These are phyloP conservation scores for Smutsia temminckii DNA, from an alignment of 2,797 vertebrate species.

Conservation along the genomic window DNA sequence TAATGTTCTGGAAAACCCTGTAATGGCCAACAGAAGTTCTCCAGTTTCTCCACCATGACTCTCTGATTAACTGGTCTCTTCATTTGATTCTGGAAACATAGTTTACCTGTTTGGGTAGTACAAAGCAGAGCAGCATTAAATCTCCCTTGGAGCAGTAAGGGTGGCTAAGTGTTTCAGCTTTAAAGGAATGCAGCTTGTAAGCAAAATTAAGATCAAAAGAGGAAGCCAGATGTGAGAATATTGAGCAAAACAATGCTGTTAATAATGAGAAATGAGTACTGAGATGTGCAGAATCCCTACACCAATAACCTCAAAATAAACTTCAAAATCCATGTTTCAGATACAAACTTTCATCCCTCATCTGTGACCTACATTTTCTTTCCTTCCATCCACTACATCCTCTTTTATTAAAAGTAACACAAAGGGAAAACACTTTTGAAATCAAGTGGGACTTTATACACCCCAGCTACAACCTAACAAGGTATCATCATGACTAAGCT, in stretches of 20 bases:
- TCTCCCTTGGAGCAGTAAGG: not conserved
- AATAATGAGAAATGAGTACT: not conserved
- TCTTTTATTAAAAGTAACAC: constrained; percentile 66
- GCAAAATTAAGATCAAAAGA: constrained; percentile 41
- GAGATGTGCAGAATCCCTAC: not conserved
- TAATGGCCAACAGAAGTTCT: not conserved
- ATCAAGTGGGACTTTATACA: constrained; percentile 66
- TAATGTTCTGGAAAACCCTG: not conserved
- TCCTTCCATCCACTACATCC: constrained; percentile 54
- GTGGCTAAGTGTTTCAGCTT: not conserved
- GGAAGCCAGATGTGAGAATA: not conserved
- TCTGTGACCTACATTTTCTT: constrained; percentile 48
- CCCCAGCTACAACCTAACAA: constrained; percentile 62
- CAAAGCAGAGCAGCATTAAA: not conserved
- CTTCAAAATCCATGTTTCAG: constrained; percentile 12
- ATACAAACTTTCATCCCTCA: not conserved
- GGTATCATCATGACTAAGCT: constrained; percentile 67
- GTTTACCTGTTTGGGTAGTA: not conserved
- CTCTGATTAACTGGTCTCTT: not conserved
- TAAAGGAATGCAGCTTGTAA: not conserved
- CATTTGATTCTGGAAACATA: not conserved
- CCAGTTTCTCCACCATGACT: not conserved
- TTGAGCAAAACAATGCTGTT: not conserved
- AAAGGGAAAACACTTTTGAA: constrained; percentile 70
- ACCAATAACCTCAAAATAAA: not conserved